phyloP scores from a whole-genome alignment of 2,797 vertebrate species.

The Pristis pectinata region DNA sequence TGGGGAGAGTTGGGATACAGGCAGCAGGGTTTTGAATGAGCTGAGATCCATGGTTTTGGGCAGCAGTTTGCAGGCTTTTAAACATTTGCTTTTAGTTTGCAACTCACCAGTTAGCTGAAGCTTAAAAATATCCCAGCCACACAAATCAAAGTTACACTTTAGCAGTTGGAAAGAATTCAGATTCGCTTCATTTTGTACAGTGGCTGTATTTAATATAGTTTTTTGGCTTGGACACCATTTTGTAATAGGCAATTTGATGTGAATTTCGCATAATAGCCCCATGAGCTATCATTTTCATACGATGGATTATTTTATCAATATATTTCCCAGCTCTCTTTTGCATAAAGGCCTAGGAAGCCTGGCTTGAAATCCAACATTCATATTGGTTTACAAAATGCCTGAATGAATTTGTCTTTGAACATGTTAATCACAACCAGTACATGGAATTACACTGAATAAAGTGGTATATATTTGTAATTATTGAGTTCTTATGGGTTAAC shows the following conservation, averaged over 20 bases:
- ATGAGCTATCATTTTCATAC: too few relatives aligned
- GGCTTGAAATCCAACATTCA: not conserved
- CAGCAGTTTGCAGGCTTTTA: not conserved
- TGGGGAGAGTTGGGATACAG: not conserved
- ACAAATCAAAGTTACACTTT: too few relatives aligned
- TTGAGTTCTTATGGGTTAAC: too few relatives aligned
- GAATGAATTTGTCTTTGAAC: not conserved
- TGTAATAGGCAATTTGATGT: too few relatives aligned
- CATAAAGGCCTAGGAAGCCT: too few relatives aligned
- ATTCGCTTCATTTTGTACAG: not conserved
- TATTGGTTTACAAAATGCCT: not conserved
- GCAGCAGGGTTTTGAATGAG: not conserved
- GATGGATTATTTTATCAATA: not conserved
- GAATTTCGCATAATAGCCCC: too few relatives aligned
- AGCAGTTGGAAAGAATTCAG: not conserved
- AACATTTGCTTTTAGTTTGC: conserved; percentile 17
- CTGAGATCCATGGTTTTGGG: not conserved
- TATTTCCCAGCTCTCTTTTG: too few relatives aligned
- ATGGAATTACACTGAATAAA: not conserved
- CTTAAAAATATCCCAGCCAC: not conserved
- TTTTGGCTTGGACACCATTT: not conserved
- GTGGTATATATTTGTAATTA: too few relatives aligned
- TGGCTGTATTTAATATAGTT: not conserved
- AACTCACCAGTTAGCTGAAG: not conserved
- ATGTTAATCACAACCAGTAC: not conserved